Conservation (phyloP, 2,797 vertebrate species). For the Petrocephalus sullivani region DNA sequence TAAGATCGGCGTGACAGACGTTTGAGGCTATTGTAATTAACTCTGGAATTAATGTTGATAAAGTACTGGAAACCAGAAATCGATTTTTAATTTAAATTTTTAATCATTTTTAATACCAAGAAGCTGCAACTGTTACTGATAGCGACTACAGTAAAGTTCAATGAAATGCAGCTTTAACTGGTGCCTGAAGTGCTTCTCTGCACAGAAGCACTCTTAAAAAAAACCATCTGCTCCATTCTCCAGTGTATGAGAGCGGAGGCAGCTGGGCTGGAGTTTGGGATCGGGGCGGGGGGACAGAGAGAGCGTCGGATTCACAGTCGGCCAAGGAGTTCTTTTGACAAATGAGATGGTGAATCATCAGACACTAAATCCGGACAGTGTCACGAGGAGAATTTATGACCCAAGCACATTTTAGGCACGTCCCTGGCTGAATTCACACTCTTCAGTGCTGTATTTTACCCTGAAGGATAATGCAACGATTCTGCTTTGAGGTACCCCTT, state of each 20-base stretch:
- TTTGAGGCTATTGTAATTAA: not conserved
- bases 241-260: not conserved
- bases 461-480: not conserved
- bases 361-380: slow-evolving; percentile 8
- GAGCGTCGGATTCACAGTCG: not conserved
- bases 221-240: not conserved
- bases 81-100: not conserved
- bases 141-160: not conserved
- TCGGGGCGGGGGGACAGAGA: not conserved
- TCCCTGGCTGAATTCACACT: not conserved
- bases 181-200: not conserved
- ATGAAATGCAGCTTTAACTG: not conserved
- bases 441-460: not conserved
- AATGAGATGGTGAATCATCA: slow-evolving; percentile 7
- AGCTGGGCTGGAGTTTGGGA: not conserved
- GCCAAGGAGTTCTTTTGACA: not conserved
- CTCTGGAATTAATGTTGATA: not conserved
- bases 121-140: not conserved
- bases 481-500: not conserved
- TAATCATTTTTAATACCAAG: not conserved
- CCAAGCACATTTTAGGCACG: not conserved
- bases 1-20: not conserved
- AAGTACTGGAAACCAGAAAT: not conserved
- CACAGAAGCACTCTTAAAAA: not conserved
- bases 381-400: not conserved